Base-by-base conservation (phyloP, 2,797 vertebrate species). In the Rhabdomys pumilio region DNA sequence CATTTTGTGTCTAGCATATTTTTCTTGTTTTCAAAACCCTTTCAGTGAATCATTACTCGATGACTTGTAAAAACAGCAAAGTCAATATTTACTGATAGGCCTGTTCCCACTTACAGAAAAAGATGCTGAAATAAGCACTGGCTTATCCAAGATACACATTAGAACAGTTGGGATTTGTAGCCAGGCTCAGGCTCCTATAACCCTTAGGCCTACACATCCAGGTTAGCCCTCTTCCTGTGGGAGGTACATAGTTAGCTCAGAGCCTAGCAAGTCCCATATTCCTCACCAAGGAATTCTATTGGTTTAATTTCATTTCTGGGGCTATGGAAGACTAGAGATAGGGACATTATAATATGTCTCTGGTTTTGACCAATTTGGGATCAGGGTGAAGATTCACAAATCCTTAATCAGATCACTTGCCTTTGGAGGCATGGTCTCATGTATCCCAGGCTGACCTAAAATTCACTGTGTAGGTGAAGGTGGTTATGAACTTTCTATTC, bases 51-150 rank as follows among this genome's bases (percentile, higher is more conserved):
- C 29, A 86, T 44, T 89, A 31, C 31, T 26, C 29, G 6, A 69
- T 86, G 38, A 89, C 61, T 77, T 89, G 11, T 77, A 89, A 94
- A 96, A 94, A 77, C 26, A 75, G 26, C 44, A 90, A 61, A 59
- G 13, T 76, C 86, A 94, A 89, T 22, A 38, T 57, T 97, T 75
- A 73, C 17, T 88, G 63, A 82, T 31, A 29, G 76, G 31, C 65
- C 44, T 80, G 55, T 14, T 72, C 38, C 4, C 24, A 53, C 10
- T 73, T 69, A 67, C 24, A 86, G 72, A 47, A 24, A 73, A 90
- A 26, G 47, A 88, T 89, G 7, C 76, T 59, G 44, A 91, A 72
- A 29, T 76, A 19, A 81, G 63, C 5, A 93, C 4, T 92, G 85
- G 80, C 24, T 47, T 94, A 41, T 65, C 3, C 24, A 90, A 85